A percentile compares a stretch with the other conserved stretches of the same genome.
Evolutionary conservation across 2,113 vertebrate genomes (phyloP).

Genomic region (Amazona guildingii): DNA sequence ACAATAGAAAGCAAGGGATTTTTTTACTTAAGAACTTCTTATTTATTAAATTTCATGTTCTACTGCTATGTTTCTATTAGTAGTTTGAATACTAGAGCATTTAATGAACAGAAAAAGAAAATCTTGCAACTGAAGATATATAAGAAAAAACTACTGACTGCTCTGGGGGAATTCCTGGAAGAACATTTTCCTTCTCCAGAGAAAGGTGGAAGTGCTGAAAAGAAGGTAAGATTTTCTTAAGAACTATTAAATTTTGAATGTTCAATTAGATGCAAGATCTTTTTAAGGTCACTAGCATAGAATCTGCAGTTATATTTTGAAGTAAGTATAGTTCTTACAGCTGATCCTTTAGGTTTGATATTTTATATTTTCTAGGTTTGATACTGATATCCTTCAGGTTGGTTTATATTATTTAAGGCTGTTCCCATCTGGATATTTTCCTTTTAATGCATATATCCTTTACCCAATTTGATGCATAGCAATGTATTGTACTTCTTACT

Average conservation of each 20-base stretch:
- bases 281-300: not conserved
- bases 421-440: not conserved
- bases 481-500: not conserved
- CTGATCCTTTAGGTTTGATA: not conserved
- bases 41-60: not conserved
- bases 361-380: not conserved
- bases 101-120: constrained; percentile 45
- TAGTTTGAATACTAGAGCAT: not conserved
- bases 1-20: fast-evolving
- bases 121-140: not conserved
- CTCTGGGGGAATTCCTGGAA: constrained; percentile 63
- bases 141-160: constrained; percentile 53
- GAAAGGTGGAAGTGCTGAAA: not conserved
- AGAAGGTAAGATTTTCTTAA: constrained; percentile 50
- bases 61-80: constrained; percentile 4
- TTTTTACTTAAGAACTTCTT: not conserved
- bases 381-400: not conserved
- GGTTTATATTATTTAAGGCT: not conserved
- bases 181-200: constrained; percentile 72
- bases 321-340: not conserved
- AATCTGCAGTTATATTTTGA: not conserved
- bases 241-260: not conserved
- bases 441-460: not conserved
- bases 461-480: not conserved
- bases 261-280: not conserved